These are phyloP conservation scores for Smittia aterrima DNA, from an alignment of 2,888 invertebrate genomes.

Conservation along the genomic window DNA sequence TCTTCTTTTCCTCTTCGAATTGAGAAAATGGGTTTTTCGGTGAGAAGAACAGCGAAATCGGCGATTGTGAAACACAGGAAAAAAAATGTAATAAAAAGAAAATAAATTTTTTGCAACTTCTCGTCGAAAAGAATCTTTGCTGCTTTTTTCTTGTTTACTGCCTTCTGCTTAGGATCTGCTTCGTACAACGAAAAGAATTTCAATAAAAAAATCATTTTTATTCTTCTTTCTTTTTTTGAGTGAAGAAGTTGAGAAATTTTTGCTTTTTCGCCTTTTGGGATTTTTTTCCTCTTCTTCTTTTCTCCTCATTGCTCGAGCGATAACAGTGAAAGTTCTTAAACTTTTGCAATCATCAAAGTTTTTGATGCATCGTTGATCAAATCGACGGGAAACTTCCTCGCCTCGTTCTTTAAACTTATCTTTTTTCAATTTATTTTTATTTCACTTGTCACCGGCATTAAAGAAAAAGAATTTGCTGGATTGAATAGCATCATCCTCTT, in stretches of 20 bases:
- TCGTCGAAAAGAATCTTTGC: background rate
- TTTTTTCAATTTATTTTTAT: background rate
- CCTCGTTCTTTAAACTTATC: background rate
- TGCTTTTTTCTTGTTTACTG: constrained; percentile 28
- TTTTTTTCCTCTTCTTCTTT: no score
- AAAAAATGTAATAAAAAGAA: constrained; percentile 18
- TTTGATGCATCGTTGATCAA: background rate
- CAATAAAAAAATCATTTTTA: constrained; percentile 9
- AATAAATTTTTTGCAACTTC: constrained; percentile 33
- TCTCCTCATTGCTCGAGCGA: no score
- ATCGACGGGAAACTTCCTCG: background rate
- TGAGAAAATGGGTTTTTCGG: background rate
- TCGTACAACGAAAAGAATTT: background rate
- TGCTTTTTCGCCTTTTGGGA: background rate
- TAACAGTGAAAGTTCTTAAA: background rate
- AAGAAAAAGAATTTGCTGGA: background rate
- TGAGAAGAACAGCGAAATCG: constrained; percentile 21
- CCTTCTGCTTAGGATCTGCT: constrained; percentile 23
- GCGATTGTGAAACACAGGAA: constrained; percentile 7
- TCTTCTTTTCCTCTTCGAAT: background rate
- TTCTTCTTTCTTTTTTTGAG: constrained; percentile 1
- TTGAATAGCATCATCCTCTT: background rate
- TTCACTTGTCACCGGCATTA: background rate
- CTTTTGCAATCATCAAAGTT: constrained; percentile 1
- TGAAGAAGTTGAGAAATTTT: constrained; percentile 12